These are phyloP conservation scores for Corythornis madagascariensis DNA, from an alignment of 2,113 vertebrate species.

Conservation along the genomic window DNA sequence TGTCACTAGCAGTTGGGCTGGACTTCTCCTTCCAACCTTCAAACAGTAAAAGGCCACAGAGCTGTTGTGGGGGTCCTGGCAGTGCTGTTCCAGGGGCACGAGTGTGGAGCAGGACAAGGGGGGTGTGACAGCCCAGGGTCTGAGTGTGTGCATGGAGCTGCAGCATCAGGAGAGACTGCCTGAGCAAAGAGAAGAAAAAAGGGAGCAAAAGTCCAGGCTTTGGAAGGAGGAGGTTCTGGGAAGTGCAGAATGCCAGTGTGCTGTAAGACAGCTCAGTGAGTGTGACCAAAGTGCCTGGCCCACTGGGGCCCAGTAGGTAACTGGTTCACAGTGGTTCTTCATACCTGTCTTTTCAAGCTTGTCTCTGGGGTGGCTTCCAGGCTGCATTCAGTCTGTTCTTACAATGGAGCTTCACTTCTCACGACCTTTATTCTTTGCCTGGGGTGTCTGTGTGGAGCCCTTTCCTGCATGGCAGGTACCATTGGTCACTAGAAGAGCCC, in stretches of 20 bases:
- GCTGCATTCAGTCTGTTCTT: not conserved
- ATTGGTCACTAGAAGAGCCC: not conserved
- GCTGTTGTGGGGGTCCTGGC: not conserved
- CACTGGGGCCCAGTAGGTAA: not conserved
- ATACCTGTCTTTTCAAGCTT: not conserved
- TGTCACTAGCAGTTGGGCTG: not conserved
- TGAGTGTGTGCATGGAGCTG: fast-evolving
- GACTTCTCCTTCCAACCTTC: not conserved
- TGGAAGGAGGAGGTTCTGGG: not conserved
- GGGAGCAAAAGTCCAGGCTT: not conserved
- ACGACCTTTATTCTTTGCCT: not conserved
- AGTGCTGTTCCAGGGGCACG: not conserved
- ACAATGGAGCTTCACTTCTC: not conserved
- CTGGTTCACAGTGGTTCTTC: not conserved
- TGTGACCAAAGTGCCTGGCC: not conserved
- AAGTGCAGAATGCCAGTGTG: not conserved
- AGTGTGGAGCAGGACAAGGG: not conserved
- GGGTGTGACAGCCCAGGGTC: not conserved
- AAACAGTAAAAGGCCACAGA: fast-evolving
- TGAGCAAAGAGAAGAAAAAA: fast-evolving
- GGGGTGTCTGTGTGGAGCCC: not conserved
- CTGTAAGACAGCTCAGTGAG: not conserved
- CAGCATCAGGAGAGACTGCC: fast-evolving
- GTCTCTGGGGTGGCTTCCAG: not conserved
- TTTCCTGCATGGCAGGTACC: not conserved